phyloP scores from a whole-genome alignment of 2,797 vertebrate genomes.

The Miichthys miiuy region DNA sequence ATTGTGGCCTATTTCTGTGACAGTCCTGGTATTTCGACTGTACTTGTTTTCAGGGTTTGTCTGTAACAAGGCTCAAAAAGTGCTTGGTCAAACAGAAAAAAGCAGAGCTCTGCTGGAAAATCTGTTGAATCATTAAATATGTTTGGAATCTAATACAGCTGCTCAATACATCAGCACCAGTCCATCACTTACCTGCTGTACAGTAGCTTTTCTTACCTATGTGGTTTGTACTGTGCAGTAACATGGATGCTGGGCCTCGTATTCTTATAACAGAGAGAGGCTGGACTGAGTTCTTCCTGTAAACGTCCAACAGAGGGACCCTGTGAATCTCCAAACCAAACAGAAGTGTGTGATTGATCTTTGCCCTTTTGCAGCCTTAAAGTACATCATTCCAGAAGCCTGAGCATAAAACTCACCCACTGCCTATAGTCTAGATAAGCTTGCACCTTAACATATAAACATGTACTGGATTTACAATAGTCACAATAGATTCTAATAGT shows the following conservation, averaged over 20 bases:
- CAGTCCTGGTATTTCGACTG: conserved; percentile 4
- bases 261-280: conserved; percentile 23
- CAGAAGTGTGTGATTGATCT: conserved; percentile 17
- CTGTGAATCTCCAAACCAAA: conserved; percentile 41
- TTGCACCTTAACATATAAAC: neutral
- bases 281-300: conserved; percentile 42
- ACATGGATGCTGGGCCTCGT: neutral
- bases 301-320: conserved; percentile 65
- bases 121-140: conserved; percentile 48
- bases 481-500: neutral
- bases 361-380: conserved; percentile 14
- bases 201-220: conserved; percentile 16
- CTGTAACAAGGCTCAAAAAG: neutral
- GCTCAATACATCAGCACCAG: conserved; percentile 30
- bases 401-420: neutral
- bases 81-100: conserved; percentile 21
- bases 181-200: conserved; percentile 11
- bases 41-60: neutral
- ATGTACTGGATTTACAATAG: conserved; percentile 2
- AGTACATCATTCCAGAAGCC: neutral
- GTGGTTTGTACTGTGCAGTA: conserved; percentile 37
- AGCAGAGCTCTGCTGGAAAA: conserved; percentile 19
- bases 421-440: neutral
- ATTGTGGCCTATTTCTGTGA: conserved; percentile 25
- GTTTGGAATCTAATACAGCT: conserved; percentile 54